A percentile compares a stretch with the other conserved stretches of the same genome.
These are phyloP conservation scores for Dromius quadrimaculatus DNA, from an alignment of 2,888 invertebrate species.

Conservation along the genomic window DNA sequence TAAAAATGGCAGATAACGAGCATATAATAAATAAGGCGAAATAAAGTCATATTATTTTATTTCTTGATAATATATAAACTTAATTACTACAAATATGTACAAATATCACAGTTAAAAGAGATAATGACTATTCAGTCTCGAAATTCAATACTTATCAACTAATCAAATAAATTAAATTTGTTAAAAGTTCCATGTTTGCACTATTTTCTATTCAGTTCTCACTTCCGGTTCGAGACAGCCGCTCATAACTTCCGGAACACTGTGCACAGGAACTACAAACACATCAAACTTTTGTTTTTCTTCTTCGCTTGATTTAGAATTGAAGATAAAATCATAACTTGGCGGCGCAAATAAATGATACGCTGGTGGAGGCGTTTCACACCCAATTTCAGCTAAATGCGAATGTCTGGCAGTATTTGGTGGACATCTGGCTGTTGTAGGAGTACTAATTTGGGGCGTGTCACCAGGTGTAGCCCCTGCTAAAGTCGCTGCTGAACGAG, in stretches of 20 bases:
- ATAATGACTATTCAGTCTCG: too few relatives aligned
- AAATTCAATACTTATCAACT: too few relatives aligned
- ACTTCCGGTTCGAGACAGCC: too few relatives aligned
- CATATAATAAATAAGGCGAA: too few relatives aligned
- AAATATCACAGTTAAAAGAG: too few relatives aligned
- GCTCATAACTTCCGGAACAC: slow-evolving; percentile 54
- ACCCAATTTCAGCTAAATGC: slow-evolving; percentile 42
- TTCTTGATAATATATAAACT: too few relatives aligned
- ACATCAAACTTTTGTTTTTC: slow-evolving; percentile 63
- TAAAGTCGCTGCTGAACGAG: slow-evolving; percentile 43
- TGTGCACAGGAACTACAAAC: slow-evolving; percentile 67
- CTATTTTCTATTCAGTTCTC: too few relatives aligned
- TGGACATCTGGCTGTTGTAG: neutral
- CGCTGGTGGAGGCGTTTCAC: slow-evolving; percentile 69
- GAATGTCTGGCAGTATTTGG: slow-evolving; percentile 9
- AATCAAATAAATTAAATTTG: too few relatives aligned
- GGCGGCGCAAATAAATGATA: slow-evolving; percentile 72
- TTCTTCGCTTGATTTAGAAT: slow-evolving; percentile 63
- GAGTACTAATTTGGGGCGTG: neutral
- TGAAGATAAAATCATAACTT: slow-evolving; percentile 67
- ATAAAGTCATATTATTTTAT: too few relatives aligned
- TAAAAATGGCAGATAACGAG: too few relatives aligned
- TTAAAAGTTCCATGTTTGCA: too few relatives aligned
- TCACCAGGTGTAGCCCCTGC: neutral
- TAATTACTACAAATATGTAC: too few relatives aligned